Evolutionary conservation across 1,140 invertebrate genomes (phyloP), one percentile per base, ranked within the genome.

Genomic region (Achatina immaculata): DNA sequence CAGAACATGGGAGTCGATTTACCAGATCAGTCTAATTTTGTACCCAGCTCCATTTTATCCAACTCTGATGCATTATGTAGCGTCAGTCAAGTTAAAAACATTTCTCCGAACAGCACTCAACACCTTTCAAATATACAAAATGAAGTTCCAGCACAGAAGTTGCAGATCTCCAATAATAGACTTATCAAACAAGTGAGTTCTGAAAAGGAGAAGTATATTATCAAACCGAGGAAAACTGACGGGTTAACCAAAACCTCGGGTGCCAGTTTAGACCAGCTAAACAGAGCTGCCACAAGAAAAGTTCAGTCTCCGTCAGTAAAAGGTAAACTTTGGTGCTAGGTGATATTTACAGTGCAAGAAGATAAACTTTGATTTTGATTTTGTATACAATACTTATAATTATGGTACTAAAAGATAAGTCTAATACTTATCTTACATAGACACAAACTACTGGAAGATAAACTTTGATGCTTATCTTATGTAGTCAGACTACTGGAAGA

Each of bases 191-290:
- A 34, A 69, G 36, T 6, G 6, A 43, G 2, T 69, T 24, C 24
- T n/a, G 71, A 73, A 48, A 73, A 48, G 48, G 71, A 73, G 34
- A 73, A 51, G 28, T 73, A 28, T 31, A 73, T 73, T 14, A 73
- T 40, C 21, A 73, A 73, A n/a, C 71, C 71, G 28, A 73, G 19
- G 71, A 73, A 73, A 31, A 21, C 36, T 3, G 42, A 69, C 38
- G n/a, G 36, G 6, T 28, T 28, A 31, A 31, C 58, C 7, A 62
- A 62, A 62, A 62, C n/a, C 31, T 16, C 58, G 31, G 21, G n/a
- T 62, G 58, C 16, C 2, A 9, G 6, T 28, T 2, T 62, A 34
- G 28, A 28, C 2, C 58, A 34, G 58, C 6, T 19, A 6, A 31
- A 31, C 58, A 62, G 31, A 34, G 28, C 28, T 62, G 58, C 6